phyloP scores from a whole-genome alignment of 2,888 invertebrate genomes.

The Meganola albula region DNA sequence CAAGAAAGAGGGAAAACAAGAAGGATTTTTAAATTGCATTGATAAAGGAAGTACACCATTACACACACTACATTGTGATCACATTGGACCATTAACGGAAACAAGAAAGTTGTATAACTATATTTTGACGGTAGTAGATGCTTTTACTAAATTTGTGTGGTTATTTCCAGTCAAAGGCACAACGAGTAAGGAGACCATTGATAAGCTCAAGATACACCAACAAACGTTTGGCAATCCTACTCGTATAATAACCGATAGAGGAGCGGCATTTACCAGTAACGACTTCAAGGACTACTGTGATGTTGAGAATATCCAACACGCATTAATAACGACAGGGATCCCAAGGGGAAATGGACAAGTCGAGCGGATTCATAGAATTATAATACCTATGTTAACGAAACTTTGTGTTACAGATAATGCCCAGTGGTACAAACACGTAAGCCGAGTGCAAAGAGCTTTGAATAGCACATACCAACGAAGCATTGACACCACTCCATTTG shows the following conservation, averaged over 20 bases:
- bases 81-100: constrained; percentile 36
- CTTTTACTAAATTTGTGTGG: constrained; percentile 44
- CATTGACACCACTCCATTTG: constrained; percentile 20
- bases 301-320: constrained; percentile 3
- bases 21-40: constrained; percentile 24
- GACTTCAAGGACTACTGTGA: constrained; percentile 7
- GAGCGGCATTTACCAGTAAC: constrained; percentile 6
- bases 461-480: constrained; percentile 10
- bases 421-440: constrained; percentile 10
- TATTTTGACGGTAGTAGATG: constrained; percentile 40
- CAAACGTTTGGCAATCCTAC: constrained; percentile 9
- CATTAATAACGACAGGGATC: constrained; percentile 1
- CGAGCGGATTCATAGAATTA: constrained; percentile 7
- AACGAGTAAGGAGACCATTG: constrained; percentile 32
- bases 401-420: constrained; percentile 5
- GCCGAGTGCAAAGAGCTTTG: constrained; percentile 6
- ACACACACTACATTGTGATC: constrained; percentile 38
- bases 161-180: constrained; percentile 36
- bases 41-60: constrained; percentile 36
- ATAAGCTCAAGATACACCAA: constrained; percentile 2
- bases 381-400: constrained; percentile 8
- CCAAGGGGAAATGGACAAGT: constrained; percentile 5
- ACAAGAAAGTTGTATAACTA: constrained; percentile 39
- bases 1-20: constrained; percentile 30
- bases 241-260: constrained; percentile 5